phyloP scores from a whole-genome alignment of 2,888 invertebrate genomes.

The Chaitophorus viminalis region DNA sequence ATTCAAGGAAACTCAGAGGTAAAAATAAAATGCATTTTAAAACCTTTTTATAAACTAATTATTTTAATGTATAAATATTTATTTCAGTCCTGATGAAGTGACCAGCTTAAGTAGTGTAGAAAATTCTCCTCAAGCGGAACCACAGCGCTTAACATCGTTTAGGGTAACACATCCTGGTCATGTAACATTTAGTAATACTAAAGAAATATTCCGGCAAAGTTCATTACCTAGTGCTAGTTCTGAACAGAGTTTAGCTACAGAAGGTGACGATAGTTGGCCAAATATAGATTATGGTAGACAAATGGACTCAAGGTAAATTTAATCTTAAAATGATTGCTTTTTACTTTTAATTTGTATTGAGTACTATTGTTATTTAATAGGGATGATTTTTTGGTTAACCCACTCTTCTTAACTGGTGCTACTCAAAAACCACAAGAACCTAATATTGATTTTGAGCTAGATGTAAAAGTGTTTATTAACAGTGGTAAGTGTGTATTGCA shows the following conservation, averaged over 20 bases:
- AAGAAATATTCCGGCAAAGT: slow-evolving; percentile 72
- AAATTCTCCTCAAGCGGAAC: slow-evolving; percentile 53
- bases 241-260: slow-evolving; percentile 71
- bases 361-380: slow-evolving; percentile 24
- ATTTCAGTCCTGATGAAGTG: slow-evolving; percentile 40
- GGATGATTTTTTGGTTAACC: slow-evolving; percentile 53
- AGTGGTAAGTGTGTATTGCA: slow-evolving; percentile 97
- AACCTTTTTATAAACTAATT: background rate
- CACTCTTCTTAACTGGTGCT: slow-evolving; percentile 21
- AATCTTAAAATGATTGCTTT: background rate
- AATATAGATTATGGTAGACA: slow-evolving; percentile 36
- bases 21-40: background rate
- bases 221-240: slow-evolving; percentile 80
- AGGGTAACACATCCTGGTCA: slow-evolving; percentile 41
- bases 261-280: slow-evolving; percentile 63
- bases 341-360: background rate
- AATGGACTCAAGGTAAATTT: slow-evolving; percentile 42
- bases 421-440: slow-evolving; percentile 77
- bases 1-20: slow-evolving; percentile 53
- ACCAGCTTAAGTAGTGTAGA: slow-evolving; percentile 58
- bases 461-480: slow-evolving; percentile 95
- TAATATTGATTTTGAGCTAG: slow-evolving; percentile 94
- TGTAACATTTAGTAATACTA: slow-evolving; percentile 58
- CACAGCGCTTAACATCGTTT: slow-evolving; percentile 52
- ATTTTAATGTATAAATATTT: slow-evolving; percentile 13